Percentiles rank a stretch among this genome's conserved stretches.
These are phyloP conservation scores for Xylota sylvarum DNA, from an alignment of 2,888 invertebrate species.

Conservation along the genomic window DNA sequence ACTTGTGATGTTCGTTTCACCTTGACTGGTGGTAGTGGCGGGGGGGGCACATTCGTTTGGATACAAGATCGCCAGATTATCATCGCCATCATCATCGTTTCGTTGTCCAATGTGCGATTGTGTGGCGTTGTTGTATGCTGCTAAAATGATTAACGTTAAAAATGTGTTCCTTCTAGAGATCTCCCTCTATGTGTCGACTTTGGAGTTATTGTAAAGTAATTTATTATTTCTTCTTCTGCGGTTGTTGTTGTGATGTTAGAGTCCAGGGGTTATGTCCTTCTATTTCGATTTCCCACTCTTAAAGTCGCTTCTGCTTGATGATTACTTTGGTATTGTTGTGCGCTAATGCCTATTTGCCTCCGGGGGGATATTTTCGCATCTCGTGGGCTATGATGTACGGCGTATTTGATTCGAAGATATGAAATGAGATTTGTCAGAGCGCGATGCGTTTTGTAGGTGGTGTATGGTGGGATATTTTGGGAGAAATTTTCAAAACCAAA, in stretches of 20 bases:
- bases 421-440: conserved; percentile 56
- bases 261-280: conserved; percentile 59
- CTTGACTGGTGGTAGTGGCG: conserved; percentile 38
- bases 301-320: conserved; percentile 64
- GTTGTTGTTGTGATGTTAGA: conserved; percentile 46
- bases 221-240: conserved; percentile 67
- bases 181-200: conserved; percentile 71
- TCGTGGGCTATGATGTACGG: conserved; percentile 47
- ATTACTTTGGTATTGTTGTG: conserved; percentile 57
- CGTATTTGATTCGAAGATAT: conserved; percentile 54
- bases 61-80: conserved; percentile 75
- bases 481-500: neutral
- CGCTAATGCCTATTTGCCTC: conserved; percentile 52
- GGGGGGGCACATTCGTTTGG: conserved; percentile 61
- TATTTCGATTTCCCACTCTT: conserved; percentile 54
- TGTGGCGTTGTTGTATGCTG: conserved; percentile 62
- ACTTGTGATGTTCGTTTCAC: conserved; percentile 69
- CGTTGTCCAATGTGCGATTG: conserved; percentile 73
- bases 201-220: conserved; percentile 76
- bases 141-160: conserved; percentile 77
- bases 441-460: conserved; percentile 31
- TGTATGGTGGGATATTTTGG: conserved; percentile 21
- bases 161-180: conserved; percentile 55
- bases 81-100: conserved; percentile 74
- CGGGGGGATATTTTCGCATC: conserved; percentile 40